These are phyloP conservation scores for Ophiodon elongatus DNA, from an alignment of 2,113 vertebrate species.

Conservation along the genomic window DNA sequence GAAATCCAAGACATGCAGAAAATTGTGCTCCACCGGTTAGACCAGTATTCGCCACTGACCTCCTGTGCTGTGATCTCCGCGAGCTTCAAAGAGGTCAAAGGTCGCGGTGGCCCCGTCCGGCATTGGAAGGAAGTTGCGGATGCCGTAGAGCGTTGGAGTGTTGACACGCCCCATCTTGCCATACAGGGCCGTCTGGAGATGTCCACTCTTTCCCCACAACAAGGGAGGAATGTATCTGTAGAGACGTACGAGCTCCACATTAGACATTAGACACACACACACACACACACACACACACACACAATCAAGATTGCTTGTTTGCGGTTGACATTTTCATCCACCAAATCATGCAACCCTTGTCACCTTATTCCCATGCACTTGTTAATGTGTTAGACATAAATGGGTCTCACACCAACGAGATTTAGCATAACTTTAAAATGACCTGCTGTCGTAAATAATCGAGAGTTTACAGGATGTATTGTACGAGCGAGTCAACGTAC, in stretches of 20 bases:
- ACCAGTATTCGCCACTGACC: slow-evolving; percentile 82
- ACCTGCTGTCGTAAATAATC: neutral
- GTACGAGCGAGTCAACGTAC: neutral
- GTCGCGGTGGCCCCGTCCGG: slow-evolving; percentile 94
- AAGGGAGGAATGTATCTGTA: slow-evolving; percentile 93
- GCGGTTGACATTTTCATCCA: too few relatives aligned
- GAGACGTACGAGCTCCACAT: slow-evolving; percentile 30
- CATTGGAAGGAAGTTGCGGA: slow-evolving; percentile 93
- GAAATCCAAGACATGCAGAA: neutral
- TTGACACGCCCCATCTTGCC: slow-evolving; percentile 95
- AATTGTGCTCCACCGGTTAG: neutral
- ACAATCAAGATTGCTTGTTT: neutral
- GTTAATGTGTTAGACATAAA: neutral
- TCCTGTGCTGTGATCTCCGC: slow-evolving; percentile 89
- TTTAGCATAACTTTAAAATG: neutral
- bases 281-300: neutral
- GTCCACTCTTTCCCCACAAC: slow-evolving; percentile 97
- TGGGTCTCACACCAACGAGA: too few relatives aligned
- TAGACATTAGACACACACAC: neutral
- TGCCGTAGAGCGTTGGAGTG: slow-evolving; percentile 90
- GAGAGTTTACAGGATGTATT: neutral
- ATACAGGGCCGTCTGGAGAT: slow-evolving; percentile 94
- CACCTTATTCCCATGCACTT: too few relatives aligned
- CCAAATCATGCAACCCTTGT: too few relatives aligned
- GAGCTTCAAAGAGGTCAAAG: slow-evolving; percentile 94